Percentiles rank a stretch among this genome's conserved stretches.
phyloP scores from a whole-genome alignment of 2,113 vertebrate species.

The Vulpes vulpes region DNA sequence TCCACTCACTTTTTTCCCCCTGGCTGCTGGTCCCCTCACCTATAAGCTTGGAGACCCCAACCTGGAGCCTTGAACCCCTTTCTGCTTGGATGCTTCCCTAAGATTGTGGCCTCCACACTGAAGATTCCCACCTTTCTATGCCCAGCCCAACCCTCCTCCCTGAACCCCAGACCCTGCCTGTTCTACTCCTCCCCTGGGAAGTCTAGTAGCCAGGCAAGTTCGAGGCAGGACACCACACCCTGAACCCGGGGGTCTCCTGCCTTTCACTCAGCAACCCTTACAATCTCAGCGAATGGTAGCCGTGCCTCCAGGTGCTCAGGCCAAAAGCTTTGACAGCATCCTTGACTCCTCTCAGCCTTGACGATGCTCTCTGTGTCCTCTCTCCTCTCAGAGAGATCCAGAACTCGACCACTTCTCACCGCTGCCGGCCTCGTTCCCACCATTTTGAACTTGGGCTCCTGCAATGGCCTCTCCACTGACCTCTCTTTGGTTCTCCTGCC shows the following conservation, averaged over 20 bases:
- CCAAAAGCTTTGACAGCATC: fast-evolving
- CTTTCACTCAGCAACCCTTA: neutral
- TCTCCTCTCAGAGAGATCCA: neutral
- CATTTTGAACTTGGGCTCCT: neutral
- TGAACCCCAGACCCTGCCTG: neutral
- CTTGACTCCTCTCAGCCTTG: neutral
- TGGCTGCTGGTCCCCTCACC: too few species aligned
- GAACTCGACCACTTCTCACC: neutral
- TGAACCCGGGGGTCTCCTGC: fast-evolving
- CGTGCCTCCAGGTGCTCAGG: fast-evolving
- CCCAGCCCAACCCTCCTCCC: neutral
- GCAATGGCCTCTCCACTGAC: too few species aligned
- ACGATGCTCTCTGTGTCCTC: neutral
- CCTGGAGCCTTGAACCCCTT: neutral
- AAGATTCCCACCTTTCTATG: fast-evolving
- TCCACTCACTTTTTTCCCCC: neutral
- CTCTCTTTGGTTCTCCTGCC: neutral
- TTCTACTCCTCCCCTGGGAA: neutral
- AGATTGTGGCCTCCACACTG: neutral
- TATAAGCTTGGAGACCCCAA: neutral
- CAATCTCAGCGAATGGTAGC: fast-evolving
- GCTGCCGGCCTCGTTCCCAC: neutral
- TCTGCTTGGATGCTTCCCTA: neutral
- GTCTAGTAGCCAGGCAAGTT: neutral
- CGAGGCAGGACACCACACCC: neutral